These are phyloP conservation scores for Potorous gilbertii DNA, from an alignment of 2,797 vertebrate species.

Conservation along the genomic window DNA sequence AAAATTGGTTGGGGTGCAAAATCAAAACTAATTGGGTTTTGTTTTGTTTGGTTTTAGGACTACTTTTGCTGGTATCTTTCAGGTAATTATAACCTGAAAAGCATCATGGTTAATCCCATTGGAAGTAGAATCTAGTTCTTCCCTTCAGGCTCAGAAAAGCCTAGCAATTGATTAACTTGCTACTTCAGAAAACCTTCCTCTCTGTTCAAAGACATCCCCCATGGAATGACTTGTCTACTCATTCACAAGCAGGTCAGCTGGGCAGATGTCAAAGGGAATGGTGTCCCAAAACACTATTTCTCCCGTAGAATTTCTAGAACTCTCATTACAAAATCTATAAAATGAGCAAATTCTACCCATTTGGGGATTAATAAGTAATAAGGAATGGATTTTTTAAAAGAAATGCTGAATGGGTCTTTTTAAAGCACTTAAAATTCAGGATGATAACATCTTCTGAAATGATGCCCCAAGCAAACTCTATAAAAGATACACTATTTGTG, in stretches of 20 bases:
- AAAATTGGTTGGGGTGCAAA: not conserved
- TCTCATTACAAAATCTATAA: not conserved
- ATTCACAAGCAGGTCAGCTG: not conserved
- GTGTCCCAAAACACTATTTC: not conserved
- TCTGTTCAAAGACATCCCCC: not conserved
- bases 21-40: conserved; percentile 7
- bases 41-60: not conserved
- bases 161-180: not conserved
- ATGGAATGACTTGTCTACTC: not conserved
- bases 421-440: not conserved
- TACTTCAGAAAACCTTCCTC: not conserved
- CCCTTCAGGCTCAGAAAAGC: not conserved
- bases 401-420: not conserved
- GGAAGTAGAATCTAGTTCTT: not conserved
- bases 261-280: not conserved
- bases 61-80: not conserved
- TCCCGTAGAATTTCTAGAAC: not conserved
- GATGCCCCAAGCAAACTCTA: not conserved
- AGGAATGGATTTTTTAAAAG: not conserved
- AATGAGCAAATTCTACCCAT: not conserved
- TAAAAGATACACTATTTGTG: not conserved
- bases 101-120: conserved; percentile 6
- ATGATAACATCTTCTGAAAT: not conserved
- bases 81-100: conserved; percentile 26
- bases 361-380: not conserved